Evolutionary conservation across 2,113 vertebrate genomes (phyloP).

Genomic region (Microcebus tavaratra): DNA sequence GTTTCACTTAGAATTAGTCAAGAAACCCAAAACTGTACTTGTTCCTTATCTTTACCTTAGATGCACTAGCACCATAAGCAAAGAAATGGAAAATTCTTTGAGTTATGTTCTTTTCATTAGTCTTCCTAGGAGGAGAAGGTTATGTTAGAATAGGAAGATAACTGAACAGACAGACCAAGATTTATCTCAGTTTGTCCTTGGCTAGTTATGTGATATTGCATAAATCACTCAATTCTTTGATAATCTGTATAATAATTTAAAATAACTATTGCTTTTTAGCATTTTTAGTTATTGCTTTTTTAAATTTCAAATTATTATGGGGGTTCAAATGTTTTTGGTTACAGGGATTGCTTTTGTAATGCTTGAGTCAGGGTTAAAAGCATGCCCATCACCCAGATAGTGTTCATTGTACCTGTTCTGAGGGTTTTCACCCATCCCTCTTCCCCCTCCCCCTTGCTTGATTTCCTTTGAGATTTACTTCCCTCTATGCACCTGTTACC

Average conservation of each 20-base stretch:
- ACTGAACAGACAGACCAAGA: not conserved
- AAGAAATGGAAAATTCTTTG: constrained; percentile 8
- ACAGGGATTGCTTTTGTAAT: too few species aligned
- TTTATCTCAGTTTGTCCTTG: not conserved
- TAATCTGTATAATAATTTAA: not conserved
- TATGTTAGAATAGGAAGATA: not conserved
- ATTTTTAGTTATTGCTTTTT: not conserved
- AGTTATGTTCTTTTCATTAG: not conserved
- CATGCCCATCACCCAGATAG: too few species aligned
- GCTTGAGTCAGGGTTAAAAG: too few species aligned
- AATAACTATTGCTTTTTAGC: not conserved
- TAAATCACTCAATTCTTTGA: not conserved
- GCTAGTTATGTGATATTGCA: not conserved
- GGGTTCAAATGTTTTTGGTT: too few species aligned
- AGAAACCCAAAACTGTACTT: not conserved
- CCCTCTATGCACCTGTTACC: too few species aligned
- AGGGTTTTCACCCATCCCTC: too few species aligned
- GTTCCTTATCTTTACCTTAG: not conserved
- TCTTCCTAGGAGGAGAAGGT: not conserved
- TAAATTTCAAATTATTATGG: too few species aligned
- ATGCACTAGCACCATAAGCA: not conserved
- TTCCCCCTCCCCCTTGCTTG: too few species aligned
- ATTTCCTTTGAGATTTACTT: too few species aligned
- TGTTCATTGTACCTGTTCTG: too few species aligned
- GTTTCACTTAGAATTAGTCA: constrained; percentile 28